phyloP scores from a whole-genome alignment of 2,113 vertebrate species.

The Menura novaehollandiae region DNA sequence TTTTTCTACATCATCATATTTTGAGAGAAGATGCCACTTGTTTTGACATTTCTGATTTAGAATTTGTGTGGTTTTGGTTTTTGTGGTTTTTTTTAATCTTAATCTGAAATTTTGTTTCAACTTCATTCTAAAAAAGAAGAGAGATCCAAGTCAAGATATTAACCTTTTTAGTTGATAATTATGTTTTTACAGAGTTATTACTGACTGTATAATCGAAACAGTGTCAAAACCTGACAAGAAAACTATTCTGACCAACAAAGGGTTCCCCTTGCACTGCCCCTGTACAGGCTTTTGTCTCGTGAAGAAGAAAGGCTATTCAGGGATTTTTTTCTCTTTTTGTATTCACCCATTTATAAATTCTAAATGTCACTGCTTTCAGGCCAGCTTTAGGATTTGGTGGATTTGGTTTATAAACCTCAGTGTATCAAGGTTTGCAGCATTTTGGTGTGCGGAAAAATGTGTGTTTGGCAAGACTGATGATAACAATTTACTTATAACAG shows the following conservation, averaged over 20 bases:
- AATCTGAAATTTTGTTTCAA: neutral
- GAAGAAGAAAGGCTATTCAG: neutral
- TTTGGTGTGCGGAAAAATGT: rapidly evolving
- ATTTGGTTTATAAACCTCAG: neutral
- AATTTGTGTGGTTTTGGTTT: neutral
- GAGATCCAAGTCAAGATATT: neutral
- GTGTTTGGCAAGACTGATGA: neutral
- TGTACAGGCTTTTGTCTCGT: neutral
- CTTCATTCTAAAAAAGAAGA: neutral
- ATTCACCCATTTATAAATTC: neutral
- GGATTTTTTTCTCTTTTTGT: neutral
- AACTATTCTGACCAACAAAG: neutral
- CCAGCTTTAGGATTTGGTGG: neutral
- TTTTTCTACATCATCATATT: neutral
- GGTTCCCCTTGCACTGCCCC: neutral
- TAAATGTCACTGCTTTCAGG: neutral
- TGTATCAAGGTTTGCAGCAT: neutral
- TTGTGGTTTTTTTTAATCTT: neutral
- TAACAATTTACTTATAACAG: neutral
- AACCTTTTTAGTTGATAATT: neutral
- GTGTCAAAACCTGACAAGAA: neutral
- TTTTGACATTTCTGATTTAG: neutral
- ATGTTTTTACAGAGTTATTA: neutral
- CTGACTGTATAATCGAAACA: neutral
- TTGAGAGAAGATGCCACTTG: neutral